Conservation (phyloP, 2,113 vertebrate genomes). For the Scomber colias region DNA sequence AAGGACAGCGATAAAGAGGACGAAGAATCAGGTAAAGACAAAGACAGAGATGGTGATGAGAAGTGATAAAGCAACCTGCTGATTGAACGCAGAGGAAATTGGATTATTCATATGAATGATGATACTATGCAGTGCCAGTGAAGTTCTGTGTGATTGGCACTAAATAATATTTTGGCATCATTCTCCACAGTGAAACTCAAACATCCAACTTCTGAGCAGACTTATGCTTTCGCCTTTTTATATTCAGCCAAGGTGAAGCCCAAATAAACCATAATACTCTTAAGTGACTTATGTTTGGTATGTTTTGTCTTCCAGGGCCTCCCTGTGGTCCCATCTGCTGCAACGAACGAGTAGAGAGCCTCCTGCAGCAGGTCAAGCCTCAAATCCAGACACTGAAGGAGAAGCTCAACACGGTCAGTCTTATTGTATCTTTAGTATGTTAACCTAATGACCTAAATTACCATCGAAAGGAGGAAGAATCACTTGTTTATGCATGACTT, state of each 20-base stretch:
- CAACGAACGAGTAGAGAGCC: conserved; percentile 87
- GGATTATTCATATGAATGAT: not conserved
- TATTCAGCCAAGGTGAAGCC: not conserved
- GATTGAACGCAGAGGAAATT: not conserved
- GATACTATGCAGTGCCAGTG: not conserved
- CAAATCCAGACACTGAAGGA: conserved; percentile 91
- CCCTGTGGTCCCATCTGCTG: conserved; percentile 89
- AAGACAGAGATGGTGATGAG: not conserved
- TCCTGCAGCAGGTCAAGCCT: conserved; percentile 86
- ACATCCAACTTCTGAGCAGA: no score
- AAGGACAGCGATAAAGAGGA: conserved; percentile 88
- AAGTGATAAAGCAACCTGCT: not conserved
- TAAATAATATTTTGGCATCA: no score
- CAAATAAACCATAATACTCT: not conserved
- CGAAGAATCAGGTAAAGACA: conserved; percentile 74
- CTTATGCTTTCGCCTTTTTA: no score
- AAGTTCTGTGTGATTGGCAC: not conserved
- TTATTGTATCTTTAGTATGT: not conserved
- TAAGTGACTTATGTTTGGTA: not conserved
- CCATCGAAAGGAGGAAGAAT: no score
- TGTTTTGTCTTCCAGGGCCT: conserved; percentile 80
- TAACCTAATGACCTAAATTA: not conserved
- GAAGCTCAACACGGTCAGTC: conserved; percentile 89
- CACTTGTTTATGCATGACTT: no score
- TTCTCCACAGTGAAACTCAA: no score